These are phyloP conservation scores for Girardia tigrina DNA, from an alignment of 2,888 invertebrate species.

Conservation along the genomic window DNA sequence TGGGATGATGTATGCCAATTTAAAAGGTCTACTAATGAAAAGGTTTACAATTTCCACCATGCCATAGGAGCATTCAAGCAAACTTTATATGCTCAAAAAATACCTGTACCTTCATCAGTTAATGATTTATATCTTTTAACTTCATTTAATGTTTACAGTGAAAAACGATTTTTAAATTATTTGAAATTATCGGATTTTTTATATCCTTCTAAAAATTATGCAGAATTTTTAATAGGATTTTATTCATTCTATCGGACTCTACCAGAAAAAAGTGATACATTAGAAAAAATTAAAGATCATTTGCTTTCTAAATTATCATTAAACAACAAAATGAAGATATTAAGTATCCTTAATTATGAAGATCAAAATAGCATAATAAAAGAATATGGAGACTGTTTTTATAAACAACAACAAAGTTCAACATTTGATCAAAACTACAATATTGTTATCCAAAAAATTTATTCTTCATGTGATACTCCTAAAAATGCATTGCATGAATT, in stretches of 20 bases:
- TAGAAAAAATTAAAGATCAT: not conserved
- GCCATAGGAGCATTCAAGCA: not conserved
- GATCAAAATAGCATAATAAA: not conserved
- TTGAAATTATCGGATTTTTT: not conserved
- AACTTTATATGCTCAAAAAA: not conserved
- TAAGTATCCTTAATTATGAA: not conserved
- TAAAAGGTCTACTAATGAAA: not conserved
- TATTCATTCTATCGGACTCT: not conserved
- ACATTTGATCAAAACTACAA: not conserved
- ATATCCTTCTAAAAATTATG: not conserved
- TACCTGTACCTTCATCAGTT: not conserved
- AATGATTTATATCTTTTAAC: slow-evolving; percentile 11
- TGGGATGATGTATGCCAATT: not conserved
- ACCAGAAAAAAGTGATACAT: not conserved
- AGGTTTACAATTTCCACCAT: not conserved
- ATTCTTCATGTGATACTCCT: not conserved
- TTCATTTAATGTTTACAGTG: not conserved
- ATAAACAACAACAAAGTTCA: not conserved
- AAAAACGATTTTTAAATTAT: slow-evolving; percentile 12
- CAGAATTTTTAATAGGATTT: not conserved
- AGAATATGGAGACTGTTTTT: slow-evolving; percentile 8
- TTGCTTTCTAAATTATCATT: not conserved
- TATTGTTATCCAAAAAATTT: not conserved
- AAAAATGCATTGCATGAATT: not conserved
- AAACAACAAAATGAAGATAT: slow-evolving; percentile 9